A percentile compares a stretch with the other conserved stretches of the same genome.
phyloP scores from a whole-genome alignment of 2,888 invertebrate species.

The Tryphoninae sp. region DNA sequence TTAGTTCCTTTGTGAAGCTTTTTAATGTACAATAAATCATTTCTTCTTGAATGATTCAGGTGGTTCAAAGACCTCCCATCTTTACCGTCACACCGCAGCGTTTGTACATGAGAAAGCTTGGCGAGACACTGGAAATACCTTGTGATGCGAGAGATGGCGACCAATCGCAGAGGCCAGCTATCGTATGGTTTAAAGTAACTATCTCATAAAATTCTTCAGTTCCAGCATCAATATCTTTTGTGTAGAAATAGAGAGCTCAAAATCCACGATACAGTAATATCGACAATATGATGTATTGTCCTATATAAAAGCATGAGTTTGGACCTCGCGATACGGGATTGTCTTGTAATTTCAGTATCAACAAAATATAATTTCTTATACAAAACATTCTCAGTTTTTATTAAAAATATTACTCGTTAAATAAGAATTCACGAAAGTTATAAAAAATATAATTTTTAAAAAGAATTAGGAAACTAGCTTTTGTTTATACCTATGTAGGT shows the following conservation, averaged over 20 bases:
- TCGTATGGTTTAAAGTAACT: conserved; percentile 87
- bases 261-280: too few relatives aligned
- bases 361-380: background rate
- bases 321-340: too few relatives aligned
- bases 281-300: too few relatives aligned
- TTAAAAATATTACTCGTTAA: too few relatives aligned
- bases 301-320: too few relatives aligned
- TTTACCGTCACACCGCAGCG: conserved; percentile 91
- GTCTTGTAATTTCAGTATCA: too few relatives aligned
- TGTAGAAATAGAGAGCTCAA: too few relatives aligned
- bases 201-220: conserved; percentile 30
- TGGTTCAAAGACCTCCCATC: conserved; percentile 92
- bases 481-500: too few relatives aligned
- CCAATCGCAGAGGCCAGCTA: conserved; percentile 85
- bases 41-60: conserved; percentile 72
- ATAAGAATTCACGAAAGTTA: too few relatives aligned
- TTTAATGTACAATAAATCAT: conserved; percentile 4
- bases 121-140: conserved; percentile 90
- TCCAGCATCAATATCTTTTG: too few relatives aligned
- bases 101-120: conserved; percentile 91
- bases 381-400: background rate
- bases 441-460: too few relatives aligned
- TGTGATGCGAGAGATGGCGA: conserved; percentile 90
- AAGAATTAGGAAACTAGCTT: too few relatives aligned
- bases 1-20: background rate